Evolutionary conservation across 2,113 vertebrate species (phyloP).

Genomic region (Rhinopomastus cyanomelas): DNA sequence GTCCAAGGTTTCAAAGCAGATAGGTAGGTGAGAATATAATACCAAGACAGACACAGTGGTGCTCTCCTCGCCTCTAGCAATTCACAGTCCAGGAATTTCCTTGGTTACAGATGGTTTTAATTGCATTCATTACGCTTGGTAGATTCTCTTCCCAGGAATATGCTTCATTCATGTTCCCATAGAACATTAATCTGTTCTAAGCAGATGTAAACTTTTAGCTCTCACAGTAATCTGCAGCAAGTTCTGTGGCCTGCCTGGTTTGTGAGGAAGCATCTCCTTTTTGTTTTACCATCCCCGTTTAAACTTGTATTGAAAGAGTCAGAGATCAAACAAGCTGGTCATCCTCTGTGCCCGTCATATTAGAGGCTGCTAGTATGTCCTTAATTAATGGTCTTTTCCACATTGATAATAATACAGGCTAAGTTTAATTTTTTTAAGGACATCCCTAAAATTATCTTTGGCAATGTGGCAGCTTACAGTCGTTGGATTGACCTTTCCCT

Average conservation of each 20-base stretch:
- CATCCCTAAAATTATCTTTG: neutral
- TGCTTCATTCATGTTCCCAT: too few relatives aligned
- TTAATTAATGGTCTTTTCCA: neutral
- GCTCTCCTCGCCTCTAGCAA: neutral
- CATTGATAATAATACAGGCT: neutral
- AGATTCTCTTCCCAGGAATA: neutral
- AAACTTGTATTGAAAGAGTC: neutral
- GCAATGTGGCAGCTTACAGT: neutral
- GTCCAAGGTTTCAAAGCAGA: neutral
- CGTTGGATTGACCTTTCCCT: neutral
- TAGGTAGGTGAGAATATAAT: neutral
- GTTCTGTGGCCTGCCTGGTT: neutral
- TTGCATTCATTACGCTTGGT: neutral
- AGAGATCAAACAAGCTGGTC: neutral
- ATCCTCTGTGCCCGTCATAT: neutral
- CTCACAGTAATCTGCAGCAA: neutral
- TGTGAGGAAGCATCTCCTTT: neutral
- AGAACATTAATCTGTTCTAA: neutral
- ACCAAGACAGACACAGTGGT: neutral
- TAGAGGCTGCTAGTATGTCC: neutral
- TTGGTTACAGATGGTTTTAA: slow-evolving; percentile 29
- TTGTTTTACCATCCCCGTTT: neutral
- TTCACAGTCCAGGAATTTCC: neutral
- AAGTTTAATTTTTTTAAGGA: neutral
- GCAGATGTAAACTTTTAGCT: neutral